phyloP scores from a whole-genome alignment of 2,113 vertebrate species.

The Hymenochirus boettgeri region DNA sequence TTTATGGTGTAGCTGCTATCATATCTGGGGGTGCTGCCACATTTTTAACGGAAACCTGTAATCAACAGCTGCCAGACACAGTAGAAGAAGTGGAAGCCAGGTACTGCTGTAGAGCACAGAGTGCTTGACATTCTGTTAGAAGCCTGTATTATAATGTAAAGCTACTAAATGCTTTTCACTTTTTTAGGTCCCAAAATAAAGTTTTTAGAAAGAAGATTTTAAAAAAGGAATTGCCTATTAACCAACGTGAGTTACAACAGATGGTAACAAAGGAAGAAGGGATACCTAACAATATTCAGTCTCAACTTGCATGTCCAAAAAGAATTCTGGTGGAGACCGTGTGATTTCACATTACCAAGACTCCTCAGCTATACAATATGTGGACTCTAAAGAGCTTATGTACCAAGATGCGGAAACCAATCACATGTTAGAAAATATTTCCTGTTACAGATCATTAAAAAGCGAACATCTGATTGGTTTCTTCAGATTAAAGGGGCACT shows the following conservation, averaged over 20 bases:
- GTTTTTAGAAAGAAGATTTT: neutral
- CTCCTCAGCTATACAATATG: too few species aligned
- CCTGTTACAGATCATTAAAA: too few species aligned
- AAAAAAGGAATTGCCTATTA: constrained; percentile 2
- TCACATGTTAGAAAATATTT: too few species aligned
- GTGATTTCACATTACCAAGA: neutral
- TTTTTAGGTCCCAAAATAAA: constrained; percentile 18
- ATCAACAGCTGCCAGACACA: constrained; percentile 67
- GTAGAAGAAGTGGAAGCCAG: constrained; percentile 67
- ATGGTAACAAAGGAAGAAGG: constrained; percentile 14
- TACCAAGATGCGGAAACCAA: too few species aligned
- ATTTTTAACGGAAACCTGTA: constrained; percentile 73
- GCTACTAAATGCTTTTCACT: neutral
- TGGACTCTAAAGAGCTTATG: too few species aligned
- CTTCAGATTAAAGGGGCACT: too few species aligned
- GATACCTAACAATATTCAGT: constrained; percentile 1
- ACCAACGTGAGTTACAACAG: neutral
- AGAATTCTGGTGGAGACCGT: constrained; percentile 6
- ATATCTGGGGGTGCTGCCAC: constrained; percentile 58
- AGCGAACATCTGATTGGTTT: too few species aligned
- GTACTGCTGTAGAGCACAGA: constrained; percentile 28
- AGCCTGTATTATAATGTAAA: neutral
- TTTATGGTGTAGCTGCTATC: constrained; percentile 66
- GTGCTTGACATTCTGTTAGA: neutral
- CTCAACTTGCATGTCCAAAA: neutral